Evolutionary conservation across 2,113 vertebrate species (phyloP), one percentile per base, ranked within the genome.

Genomic region (Galbula dea): DNA sequence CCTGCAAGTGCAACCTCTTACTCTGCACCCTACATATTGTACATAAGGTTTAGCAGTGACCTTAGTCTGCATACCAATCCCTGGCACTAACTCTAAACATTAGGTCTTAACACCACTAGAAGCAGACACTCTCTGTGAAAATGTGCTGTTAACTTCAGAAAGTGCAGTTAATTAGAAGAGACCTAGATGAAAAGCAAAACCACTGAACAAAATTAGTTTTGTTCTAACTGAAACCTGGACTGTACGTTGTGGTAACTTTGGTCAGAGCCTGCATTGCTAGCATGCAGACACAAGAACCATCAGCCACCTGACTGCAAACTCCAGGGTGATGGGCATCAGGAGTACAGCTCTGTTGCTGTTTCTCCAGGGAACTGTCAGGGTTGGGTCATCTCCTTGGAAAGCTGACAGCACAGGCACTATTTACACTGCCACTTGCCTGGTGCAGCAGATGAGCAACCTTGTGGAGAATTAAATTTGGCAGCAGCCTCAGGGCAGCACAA

Each of bases 241-340:
- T 0, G 6, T 6, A 52, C 13, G 18, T 30, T 12, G 30, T 19
- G 27, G 22, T 27, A 87, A 58, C 11, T 81, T 29, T 20, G 14
- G 19, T 23, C 30, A 45, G 34, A 89, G 46, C 13, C 26, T 1
- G 1, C 29, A 32, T 0, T 49, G 37, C 15, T 14, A 21, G 23
- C 0, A 2, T 23, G n/a, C 2, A 4, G 6, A 39, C 54, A 16
- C 30, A 39, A 37, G 46, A 48, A 22, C 17, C 15, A 59, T 7
- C 23, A 7, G 3, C 4, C 12, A 29, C 27, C 39, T 1, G 10
- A 24, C 43, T 58, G 32, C 18, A 41, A 58, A 39, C 37, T 52
- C 21, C 57, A 49, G 10, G 14, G 13, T 34, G 18, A 67, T n/a
- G 24, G 58, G 30, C 30, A 68, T 6, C 19, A 21, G 30, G 17